Evolutionary conservation across 2,113 vertebrate genomes (phyloP).

Genomic region (Campylomormyrus tamandua): DNA sequence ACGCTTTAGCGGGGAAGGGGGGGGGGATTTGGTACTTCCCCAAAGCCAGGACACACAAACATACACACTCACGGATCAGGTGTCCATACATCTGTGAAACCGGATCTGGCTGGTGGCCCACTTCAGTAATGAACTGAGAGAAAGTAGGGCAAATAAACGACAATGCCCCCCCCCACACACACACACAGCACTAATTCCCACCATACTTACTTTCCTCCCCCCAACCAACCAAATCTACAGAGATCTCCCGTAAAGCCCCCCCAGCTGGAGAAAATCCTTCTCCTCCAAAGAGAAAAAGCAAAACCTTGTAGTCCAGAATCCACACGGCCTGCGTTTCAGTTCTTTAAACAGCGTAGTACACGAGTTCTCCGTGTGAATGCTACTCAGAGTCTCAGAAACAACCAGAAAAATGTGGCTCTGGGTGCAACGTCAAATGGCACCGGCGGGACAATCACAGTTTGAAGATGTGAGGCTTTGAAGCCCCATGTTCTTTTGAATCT

Average conservation of each 20-base stretch:
- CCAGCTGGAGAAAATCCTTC: background rate
- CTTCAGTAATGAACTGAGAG: background rate
- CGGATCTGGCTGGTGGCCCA: background rate
- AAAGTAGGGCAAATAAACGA: background rate
- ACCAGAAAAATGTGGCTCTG: background rate
- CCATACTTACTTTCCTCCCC: background rate
- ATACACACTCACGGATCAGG: background rate
- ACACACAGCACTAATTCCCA: background rate
- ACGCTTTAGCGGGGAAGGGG: background rate
- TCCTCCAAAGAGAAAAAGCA: background rate
- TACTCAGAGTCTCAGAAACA: background rate
- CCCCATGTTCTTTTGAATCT: background rate
- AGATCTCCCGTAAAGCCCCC: background rate
- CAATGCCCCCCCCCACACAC: background rate
- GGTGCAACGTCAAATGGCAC: background rate
- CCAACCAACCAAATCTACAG: background rate
- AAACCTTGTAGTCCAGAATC: background rate
- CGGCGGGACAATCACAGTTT: background rate
- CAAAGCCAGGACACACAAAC: background rate
- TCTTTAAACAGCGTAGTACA: no score
- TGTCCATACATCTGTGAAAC: background rate
- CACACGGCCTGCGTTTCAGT: no score
- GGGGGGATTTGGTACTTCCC: background rate
- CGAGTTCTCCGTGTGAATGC: background rate
- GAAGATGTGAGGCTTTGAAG: background rate